phyloP scores from a whole-genome alignment of 2,797 vertebrate genomes.

The Lagorchestes hirsutus region DNA sequence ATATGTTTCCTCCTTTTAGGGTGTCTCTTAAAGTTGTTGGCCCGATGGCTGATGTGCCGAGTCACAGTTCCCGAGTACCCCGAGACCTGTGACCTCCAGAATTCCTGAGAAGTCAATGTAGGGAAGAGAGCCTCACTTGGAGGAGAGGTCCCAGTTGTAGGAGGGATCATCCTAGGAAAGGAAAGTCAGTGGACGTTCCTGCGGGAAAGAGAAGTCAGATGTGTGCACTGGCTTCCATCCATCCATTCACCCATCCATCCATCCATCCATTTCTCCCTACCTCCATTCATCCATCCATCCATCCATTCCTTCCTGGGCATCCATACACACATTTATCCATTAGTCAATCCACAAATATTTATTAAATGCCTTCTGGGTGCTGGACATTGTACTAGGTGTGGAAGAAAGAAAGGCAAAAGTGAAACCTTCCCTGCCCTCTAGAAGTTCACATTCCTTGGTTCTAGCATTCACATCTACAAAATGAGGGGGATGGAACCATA shows the following conservation, averaged over 20 bases:
- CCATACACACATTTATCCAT: not conserved
- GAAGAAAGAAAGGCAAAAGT: not conserved
- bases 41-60: conserved; percentile 95
- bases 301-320: too few species aligned
- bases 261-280: not conserved
- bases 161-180: conserved; percentile 80
- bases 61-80: conserved; percentile 91
- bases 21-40: conserved; percentile 99
- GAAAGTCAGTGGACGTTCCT: conserved; percentile 63
- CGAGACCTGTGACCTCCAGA: conserved; percentile 86
- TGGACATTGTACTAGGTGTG: not conserved
- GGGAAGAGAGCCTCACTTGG: conserved; percentile 80
- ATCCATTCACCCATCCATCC: not conserved
- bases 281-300: not conserved
- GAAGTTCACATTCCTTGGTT: not conserved
- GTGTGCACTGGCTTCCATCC: not conserved
- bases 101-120: conserved; percentile 81
- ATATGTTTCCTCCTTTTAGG: conserved; percentile 94
- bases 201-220: conserved; percentile 55
- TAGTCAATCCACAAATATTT: not conserved
- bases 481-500: not conserved
- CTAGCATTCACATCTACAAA: not conserved
- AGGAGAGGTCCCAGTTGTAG: conserved; percentile 74
- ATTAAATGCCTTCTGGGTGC: not conserved
- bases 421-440: not conserved